Evolutionary conservation across 64 coral and sea anemone genomes (phyloP).

Genomic region (Cladopsammia gracilis): DNA sequence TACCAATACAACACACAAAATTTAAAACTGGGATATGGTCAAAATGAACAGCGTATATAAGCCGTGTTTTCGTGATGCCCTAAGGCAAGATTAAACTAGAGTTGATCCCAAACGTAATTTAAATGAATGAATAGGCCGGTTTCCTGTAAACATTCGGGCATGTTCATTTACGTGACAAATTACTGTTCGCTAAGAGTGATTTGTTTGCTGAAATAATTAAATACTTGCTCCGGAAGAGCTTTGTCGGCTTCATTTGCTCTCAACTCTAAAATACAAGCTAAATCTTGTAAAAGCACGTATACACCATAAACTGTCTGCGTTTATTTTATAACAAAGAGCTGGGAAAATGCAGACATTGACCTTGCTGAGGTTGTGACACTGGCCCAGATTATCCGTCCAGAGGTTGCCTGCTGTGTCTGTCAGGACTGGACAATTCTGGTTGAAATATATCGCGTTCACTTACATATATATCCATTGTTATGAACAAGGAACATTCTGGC

Average conservation of each 20-base stretch:
- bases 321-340: not conserved
- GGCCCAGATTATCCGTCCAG: too few species aligned
- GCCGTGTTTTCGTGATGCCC: too few species aligned
- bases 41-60: not conserved
- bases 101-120: not conserved
- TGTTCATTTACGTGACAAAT: not conserved
- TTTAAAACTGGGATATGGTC: not conserved
- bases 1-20: not conserved
- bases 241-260: not conserved
- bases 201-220: conserved; percentile 18
- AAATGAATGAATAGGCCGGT: not conserved
- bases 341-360: too few species aligned
- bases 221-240: not conserved
- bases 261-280: not conserved
- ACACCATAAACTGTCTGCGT: not conserved
- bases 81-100: not conserved
- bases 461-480: too few species aligned
- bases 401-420: too few species aligned
- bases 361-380: too few species aligned
- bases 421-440: too few species aligned
- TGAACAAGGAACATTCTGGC: too few species aligned
- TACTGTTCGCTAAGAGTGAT: not conserved
- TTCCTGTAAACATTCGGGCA: not conserved
- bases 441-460: too few species aligned
- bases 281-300: not conserved